Conservation (phyloP, 2,113 vertebrate species). For the Amphilophus citrinellus region DNA sequence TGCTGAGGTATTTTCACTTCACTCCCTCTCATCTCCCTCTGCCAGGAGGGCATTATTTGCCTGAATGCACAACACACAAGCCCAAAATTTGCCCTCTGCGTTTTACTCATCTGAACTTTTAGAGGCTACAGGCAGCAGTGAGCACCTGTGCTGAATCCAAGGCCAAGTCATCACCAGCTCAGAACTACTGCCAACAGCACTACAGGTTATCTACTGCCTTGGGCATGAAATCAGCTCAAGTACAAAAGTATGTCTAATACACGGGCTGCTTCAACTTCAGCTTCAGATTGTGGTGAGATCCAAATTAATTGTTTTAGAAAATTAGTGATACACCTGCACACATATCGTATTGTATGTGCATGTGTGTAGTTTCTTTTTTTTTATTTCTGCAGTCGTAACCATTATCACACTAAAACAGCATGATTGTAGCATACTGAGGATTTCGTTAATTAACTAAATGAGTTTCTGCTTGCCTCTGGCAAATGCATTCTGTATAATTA, state of each 20-base stretch:
- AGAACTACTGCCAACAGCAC: constrained; percentile 4
- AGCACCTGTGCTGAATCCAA: not conserved
- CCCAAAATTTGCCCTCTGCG: not conserved
- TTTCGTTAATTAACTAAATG: constrained; percentile 24
- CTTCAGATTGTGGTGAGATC: not conserved
- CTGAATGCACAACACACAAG: constrained; percentile 2
- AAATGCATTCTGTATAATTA: constrained; percentile 38
- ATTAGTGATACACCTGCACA: not conserved
- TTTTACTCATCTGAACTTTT: not conserved
- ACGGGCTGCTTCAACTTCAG: not conserved
- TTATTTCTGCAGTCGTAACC: not conserved
- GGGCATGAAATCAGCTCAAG: not conserved
- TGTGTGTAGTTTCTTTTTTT: not conserved
- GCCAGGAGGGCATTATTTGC: not conserved
- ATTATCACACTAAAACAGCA: constrained; percentile 27
- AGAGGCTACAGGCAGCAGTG: not conserved
- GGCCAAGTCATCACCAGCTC: not conserved
- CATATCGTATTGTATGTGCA: not conserved
- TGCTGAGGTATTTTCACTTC: not conserved
- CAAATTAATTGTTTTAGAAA: not conserved
- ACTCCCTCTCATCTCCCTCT: not conserved
- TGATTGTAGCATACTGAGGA: not conserved
- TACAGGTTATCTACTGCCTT: not conserved
- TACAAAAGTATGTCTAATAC: not conserved
- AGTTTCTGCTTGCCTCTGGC: constrained; percentile 19